Conservation (phyloP, 2,888 invertebrate genomes). For the Diarsia mendica region DNA sequence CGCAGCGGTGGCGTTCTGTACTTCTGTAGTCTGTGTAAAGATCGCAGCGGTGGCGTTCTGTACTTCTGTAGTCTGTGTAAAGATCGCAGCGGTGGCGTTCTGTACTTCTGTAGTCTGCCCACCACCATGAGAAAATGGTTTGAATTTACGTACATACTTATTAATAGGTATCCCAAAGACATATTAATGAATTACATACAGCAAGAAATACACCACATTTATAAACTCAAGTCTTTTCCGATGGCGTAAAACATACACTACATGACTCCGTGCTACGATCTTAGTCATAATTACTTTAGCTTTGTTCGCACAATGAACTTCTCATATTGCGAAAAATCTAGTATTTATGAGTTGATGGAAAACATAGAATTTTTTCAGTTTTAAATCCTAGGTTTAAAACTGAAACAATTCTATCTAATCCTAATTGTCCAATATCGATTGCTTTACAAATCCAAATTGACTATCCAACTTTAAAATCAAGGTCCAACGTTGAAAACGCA, state of each 20-base stretch:
- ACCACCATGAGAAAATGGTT: not conserved
- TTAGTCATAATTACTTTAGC: not conserved
- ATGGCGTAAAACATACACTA: not conserved
- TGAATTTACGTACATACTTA: not conserved
- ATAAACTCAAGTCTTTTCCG: not conserved
- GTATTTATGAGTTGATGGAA: too few relatives aligned
- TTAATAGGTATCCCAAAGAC: not conserved
- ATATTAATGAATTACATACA: not conserved
- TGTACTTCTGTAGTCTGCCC: not conserved
- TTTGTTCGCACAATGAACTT: not conserved
- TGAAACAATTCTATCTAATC: too few relatives aligned
- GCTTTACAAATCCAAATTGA: not conserved
- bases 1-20: not conserved
- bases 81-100: not conserved
- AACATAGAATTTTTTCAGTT: too few relatives aligned
- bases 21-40: not conserved
- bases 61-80: too few relatives aligned
- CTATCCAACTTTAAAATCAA: not conserved
- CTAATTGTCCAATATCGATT: too few relatives aligned
- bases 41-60: not conserved
- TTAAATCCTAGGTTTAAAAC: too few relatives aligned
- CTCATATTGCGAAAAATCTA: too few relatives aligned
- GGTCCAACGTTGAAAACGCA: not conserved
- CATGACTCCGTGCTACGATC: not conserved
- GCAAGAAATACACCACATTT: not conserved